A percentile compares a stretch with the other conserved stretches of the same genome.
Evolutionary conservation across 1,140 invertebrate genomes (phyloP).

Genomic region (Drosophila sucinea): DNA sequence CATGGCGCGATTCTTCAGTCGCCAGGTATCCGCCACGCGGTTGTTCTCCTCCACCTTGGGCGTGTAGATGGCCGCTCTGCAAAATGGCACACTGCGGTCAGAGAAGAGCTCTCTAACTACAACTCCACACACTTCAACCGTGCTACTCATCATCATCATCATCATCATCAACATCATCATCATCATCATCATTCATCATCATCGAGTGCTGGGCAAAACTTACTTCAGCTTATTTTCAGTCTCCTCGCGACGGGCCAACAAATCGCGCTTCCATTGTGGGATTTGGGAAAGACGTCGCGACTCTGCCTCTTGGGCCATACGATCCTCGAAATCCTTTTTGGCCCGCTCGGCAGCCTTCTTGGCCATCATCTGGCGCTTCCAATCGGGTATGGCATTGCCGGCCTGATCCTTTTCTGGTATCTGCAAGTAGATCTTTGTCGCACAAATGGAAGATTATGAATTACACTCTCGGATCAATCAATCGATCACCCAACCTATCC

Average conservation of each 20-base stretch:
- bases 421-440: constrained; percentile 85
- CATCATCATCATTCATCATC: background rate
- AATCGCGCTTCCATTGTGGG: constrained; percentile 95
- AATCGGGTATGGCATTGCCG: constrained; percentile 95
- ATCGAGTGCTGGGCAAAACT: constrained; percentile 36
- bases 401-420: constrained; percentile 94
- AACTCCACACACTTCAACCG: constrained; percentile 21
- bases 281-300: constrained; percentile 92
- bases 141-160: constrained; percentile 10
- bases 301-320: constrained; percentile 92
- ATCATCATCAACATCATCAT: background rate
- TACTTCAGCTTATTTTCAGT: constrained; percentile 89
- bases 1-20: constrained; percentile 84
- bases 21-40: constrained; percentile 84
- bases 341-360: constrained; percentile 96
- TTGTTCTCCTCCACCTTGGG: constrained; percentile 87
- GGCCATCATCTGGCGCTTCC: constrained; percentile 97
- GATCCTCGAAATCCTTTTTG: constrained; percentile 93
- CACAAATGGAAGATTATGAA: constrained; percentile 31
- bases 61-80: constrained; percentile 86
- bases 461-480: background rate
- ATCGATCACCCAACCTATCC: too few relatives aligned
- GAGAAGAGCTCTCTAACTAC: constrained; percentile 37
- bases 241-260: constrained; percentile 92
- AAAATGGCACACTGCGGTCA: constrained; percentile 58